Evolutionary conservation across 2,888 invertebrate genomes (phyloP).

Genomic region (Cerastoderma edule): DNA sequence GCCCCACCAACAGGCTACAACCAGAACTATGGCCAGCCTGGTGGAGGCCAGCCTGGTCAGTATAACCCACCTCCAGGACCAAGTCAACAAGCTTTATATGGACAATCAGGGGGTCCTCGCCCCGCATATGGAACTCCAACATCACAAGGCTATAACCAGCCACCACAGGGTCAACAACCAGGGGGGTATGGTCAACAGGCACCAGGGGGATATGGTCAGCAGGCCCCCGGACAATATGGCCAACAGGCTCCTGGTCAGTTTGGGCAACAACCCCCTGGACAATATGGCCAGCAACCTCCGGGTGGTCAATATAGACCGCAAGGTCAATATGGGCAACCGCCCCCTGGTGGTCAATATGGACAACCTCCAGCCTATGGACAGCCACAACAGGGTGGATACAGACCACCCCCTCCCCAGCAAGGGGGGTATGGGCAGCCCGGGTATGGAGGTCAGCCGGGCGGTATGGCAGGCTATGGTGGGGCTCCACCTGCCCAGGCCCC

Average conservation of each 20-base stretch:
- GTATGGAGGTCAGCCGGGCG: slow-evolving; percentile 58
- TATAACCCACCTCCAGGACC: slow-evolving; percentile 45
- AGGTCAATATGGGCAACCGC: slow-evolving; percentile 39
- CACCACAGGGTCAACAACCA: slow-evolving; percentile 19
- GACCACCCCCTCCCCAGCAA: too few species aligned
- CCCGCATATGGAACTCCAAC: slow-evolving; percentile 68
- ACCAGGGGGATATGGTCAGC: slow-evolving; percentile 40
- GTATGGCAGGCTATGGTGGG: slow-evolving; percentile 61
- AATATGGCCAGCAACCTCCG: slow-evolving; percentile 44
- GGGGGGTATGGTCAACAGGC: slow-evolving; percentile 34
- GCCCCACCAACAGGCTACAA: background rate
- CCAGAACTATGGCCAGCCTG: slow-evolving; percentile 23
- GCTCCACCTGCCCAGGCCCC: slow-evolving; percentile 67
- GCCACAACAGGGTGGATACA: slow-evolving; percentile 54
- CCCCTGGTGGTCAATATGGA: slow-evolving; percentile 46
- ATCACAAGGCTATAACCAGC: slow-evolving; percentile 49
- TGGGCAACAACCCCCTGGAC: slow-evolving; percentile 40
- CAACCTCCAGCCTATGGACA: slow-evolving; percentile 53
- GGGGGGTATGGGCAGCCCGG: slow-evolving; percentile 50
- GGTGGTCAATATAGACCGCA: slow-evolving; percentile 40
- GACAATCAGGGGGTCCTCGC: slow-evolving; percentile 20
- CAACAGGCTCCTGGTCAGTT: slow-evolving; percentile 48
- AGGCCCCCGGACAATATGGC: slow-evolving; percentile 35
- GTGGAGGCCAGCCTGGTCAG: slow-evolving; percentile 20
- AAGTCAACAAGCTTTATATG: slow-evolving; percentile 18